phyloP scores from a whole-genome alignment of 2,113 vertebrate genomes.

The Actenoides hombroni region DNA sequence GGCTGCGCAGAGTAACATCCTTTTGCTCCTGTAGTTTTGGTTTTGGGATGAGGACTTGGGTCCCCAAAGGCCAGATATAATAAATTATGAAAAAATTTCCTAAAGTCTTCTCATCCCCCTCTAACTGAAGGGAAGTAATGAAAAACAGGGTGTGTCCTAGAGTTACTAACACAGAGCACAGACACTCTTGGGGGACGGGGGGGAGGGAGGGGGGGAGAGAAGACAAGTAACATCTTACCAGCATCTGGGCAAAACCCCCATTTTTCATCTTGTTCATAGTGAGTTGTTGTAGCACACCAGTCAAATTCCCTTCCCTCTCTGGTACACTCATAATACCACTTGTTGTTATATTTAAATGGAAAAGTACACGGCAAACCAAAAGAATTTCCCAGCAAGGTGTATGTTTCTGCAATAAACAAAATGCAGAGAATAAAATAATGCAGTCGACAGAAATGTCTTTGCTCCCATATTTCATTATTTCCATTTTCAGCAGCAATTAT shows the following conservation, averaged over 20 bases:
- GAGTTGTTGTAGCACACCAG: constrained; percentile 89
- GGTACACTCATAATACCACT: constrained; percentile 89
- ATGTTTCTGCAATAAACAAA: constrained; percentile 80
- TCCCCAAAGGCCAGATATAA: background rate
- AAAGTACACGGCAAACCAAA: constrained; percentile 86
- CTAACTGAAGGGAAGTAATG: background rate
- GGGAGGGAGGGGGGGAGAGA: accelerated
- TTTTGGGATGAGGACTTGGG: background rate
- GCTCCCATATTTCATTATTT: background rate
- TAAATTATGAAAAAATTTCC: background rate
- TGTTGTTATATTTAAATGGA: constrained; percentile 89
- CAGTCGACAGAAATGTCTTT: background rate
- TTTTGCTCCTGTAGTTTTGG: background rate
- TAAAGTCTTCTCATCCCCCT: background rate
- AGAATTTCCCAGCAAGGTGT: constrained; percentile 88
- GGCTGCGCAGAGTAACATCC: background rate
- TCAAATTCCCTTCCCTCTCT: constrained; percentile 82
- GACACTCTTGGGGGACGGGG: background rate
- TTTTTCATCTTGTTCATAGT: constrained; percentile 85
- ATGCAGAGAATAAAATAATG: background rate
- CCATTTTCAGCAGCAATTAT: background rate
- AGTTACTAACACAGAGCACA: background rate
- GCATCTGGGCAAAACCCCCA: constrained; percentile 91
- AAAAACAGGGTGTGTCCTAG: background rate
- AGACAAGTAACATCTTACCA: constrained; percentile 75